These are phyloP conservation scores for Coendou prehensilis DNA, from an alignment of 2,797 vertebrate species.

Conservation along the genomic window DNA sequence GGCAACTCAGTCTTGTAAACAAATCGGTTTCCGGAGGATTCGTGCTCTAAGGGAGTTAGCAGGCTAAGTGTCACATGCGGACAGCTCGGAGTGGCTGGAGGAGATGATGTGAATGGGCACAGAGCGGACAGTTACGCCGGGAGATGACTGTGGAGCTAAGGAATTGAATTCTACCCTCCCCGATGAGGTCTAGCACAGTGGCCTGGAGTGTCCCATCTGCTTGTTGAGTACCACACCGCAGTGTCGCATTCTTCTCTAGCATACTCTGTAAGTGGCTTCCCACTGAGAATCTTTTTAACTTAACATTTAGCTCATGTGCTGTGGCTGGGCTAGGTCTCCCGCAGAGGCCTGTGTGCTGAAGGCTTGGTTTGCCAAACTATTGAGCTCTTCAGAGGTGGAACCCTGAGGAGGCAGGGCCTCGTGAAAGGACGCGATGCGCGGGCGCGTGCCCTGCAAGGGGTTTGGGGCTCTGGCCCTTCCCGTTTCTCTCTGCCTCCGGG, in stretches of 20 bases:
- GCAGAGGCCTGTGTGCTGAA: not conserved
- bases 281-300: slow-evolving; percentile 23
- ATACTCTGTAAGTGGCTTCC: not conserved
- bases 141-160: not conserved
- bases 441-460: too few species aligned
- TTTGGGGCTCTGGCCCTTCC: not conserved
- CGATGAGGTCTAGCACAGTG: not conserved
- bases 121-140: not conserved
- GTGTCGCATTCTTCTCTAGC: not conserved
- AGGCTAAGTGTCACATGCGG: not conserved
- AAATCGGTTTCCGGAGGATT: not conserved
- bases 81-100: not conserved
- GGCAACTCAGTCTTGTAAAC: not conserved
- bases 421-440: not conserved
- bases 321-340: not conserved
- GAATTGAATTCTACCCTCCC: not conserved
- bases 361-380: not conserved
- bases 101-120: not conserved
- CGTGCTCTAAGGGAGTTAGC: not conserved
- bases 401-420: not conserved
- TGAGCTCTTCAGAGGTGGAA: not conserved
- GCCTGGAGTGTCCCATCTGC: not conserved
- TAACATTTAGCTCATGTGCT: not conserved
- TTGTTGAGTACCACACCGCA: not conserved
- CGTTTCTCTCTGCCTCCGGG: too few species aligned